Conservation (phyloP, 1,140 invertebrate species). For the Camponotus vicinus region DNA sequence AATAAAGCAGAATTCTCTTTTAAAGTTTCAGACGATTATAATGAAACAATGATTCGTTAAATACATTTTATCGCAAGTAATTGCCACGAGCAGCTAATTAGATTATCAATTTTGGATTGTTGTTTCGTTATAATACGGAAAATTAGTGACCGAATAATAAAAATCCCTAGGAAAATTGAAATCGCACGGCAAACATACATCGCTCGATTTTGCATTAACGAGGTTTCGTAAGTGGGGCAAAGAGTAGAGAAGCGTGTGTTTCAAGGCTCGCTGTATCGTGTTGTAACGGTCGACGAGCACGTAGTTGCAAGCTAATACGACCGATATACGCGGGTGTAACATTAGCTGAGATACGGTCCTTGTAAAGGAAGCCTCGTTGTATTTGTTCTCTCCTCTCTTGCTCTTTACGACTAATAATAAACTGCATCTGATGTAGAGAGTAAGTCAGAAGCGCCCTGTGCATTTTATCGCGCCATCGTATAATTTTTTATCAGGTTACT, state of each 20-base stretch:
- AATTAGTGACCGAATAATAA: not conserved
- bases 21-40: not conserved
- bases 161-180: constrained; percentile 27
- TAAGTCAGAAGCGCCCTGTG: constrained; percentile 32
- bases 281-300: constrained; percentile 48
- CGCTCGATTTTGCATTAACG: constrained; percentile 43
- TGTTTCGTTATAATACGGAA: not conserved
- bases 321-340: constrained; percentile 33
- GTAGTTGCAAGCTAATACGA: constrained; percentile 41
- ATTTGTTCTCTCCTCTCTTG: not conserved
- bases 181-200: not conserved
- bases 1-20: not conserved
- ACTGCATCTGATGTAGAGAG: constrained; percentile 40
- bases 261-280: constrained; percentile 41
- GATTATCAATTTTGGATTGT: not conserved
- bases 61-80: not conserved
- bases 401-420: constrained; percentile 56
- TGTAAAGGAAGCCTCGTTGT: constrained; percentile 45
- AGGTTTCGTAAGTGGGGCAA: constrained; percentile 43
- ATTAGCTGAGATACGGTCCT: not conserved
- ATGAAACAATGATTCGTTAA: not conserved
- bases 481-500: constrained; percentile 54
- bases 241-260: constrained; percentile 34
- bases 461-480: constrained; percentile 25
- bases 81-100: not conserved